A percentile compares a stretch with the other conserved stretches of the same genome.
phyloP scores from a whole-genome alignment of 2,113 vertebrate genomes.

The Toxotes chatareus region DNA sequence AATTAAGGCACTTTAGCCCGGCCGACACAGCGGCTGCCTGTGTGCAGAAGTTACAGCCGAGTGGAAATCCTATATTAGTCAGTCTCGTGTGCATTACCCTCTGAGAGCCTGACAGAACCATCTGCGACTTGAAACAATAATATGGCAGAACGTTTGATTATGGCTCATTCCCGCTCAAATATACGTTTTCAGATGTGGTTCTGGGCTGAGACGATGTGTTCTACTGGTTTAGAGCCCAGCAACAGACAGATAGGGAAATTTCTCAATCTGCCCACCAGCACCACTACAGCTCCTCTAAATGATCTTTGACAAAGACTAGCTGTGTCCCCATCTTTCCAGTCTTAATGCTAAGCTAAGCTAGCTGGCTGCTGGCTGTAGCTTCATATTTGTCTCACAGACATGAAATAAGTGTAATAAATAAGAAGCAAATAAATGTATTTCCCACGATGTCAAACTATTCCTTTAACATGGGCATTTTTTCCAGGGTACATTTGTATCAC shows the following conservation, averaged over 20 bases:
- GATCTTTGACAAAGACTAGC: too few relatives aligned
- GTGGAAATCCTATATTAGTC: constrained; percentile 60
- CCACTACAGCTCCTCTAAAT: too few relatives aligned
- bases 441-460: too few relatives aligned
- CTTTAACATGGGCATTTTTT: too few relatives aligned
- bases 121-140: constrained; percentile 28
- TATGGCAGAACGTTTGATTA: constrained; percentile 26
- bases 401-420: too few relatives aligned
- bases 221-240: neutral
- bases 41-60: constrained; percentile 69
- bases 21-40: constrained; percentile 60
- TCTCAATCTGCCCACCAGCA: too few relatives aligned
- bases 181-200: neutral
- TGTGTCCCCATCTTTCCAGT: too few relatives aligned
- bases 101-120: constrained; percentile 44
- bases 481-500: too few relatives aligned
- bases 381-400: too few relatives aligned
- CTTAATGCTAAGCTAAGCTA: too few relatives aligned
- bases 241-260: neutral
- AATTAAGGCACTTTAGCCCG: constrained; percentile 83
- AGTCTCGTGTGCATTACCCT: constrained; percentile 40
- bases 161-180: neutral
- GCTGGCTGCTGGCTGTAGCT: too few relatives aligned
- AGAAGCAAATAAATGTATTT: too few relatives aligned
- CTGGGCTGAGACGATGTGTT: neutral